Evolutionary conservation across 2,888 invertebrate species (phyloP).

Genomic region (Drosophila subsilvestris): DNA sequence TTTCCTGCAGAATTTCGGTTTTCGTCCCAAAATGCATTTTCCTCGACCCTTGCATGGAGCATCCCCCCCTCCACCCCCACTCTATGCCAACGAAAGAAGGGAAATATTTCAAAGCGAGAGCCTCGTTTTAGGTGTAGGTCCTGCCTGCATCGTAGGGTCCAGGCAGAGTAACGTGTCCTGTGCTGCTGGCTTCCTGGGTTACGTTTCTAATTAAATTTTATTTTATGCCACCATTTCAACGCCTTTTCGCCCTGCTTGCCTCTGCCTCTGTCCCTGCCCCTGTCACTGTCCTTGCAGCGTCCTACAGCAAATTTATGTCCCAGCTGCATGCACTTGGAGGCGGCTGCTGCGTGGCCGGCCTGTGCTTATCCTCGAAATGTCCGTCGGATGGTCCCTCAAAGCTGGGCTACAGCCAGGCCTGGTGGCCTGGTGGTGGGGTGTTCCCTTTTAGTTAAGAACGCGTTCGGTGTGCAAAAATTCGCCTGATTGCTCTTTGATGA

Average conservation of each 20-base stretch:
- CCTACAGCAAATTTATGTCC: neutral
- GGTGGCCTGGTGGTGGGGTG: neutral
- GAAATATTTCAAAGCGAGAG: slow-evolving; percentile 68
- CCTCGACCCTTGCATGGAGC: slow-evolving; percentile 27
- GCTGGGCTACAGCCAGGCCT: neutral
- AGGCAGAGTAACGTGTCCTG: slow-evolving; percentile 3
- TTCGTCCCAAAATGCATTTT: slow-evolving; percentile 61
- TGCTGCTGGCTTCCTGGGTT: slow-evolving; percentile 45
- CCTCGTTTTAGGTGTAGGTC: slow-evolving; percentile 52
- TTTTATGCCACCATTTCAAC: slow-evolving; percentile 79
- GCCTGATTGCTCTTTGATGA: slow-evolving; percentile 80
- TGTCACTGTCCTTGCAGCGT: slow-evolving; percentile 48
- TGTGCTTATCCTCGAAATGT: slow-evolving; percentile 55
- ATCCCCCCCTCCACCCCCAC: neutral
- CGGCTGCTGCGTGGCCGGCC: slow-evolving; percentile 21
- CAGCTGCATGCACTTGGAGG: neutral
- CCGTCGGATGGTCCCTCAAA: slow-evolving; percentile 16
- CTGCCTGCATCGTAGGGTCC: neutral
- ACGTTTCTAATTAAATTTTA: slow-evolving; percentile 80
- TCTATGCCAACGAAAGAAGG: slow-evolving; percentile 16
- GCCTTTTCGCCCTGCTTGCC: slow-evolving; percentile 59
- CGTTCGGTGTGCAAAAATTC: slow-evolving; percentile 77
- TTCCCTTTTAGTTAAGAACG: slow-evolving; percentile 77
- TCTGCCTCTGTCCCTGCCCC: slow-evolving; percentile 2
- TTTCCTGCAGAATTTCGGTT: slow-evolving; percentile 60